Evolutionary conservation across 2,888 invertebrate genomes (phyloP), one percentile per base, ranked within the genome.

Genomic region (Volucella zonaria): DNA sequence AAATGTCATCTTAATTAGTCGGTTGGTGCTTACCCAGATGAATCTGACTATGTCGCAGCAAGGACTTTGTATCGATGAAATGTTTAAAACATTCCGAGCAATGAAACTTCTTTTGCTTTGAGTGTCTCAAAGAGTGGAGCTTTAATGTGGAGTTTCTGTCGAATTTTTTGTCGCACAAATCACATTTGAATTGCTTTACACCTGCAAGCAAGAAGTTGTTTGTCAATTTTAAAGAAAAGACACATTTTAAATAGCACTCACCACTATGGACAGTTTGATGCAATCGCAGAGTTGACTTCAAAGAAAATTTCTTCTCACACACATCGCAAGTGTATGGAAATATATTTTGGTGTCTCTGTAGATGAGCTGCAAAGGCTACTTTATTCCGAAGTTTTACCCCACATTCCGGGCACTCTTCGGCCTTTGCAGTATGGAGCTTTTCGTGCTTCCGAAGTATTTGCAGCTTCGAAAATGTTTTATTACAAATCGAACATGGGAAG

Each of bases 371-470:
- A 3, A 95, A 91, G 0, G 94, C 93, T 8, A 93, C 92, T 86
- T 93, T 91, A 87, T 93, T 94, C 88, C 93, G 93, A 89, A 95
- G 95, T 4, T 93, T 92, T 87, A 94, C 94, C 43, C 92, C 93
- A 89, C 96, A 96, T 83, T 93, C 92, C 0, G 91, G 89, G 87
- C 96, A 96, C 0, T 91, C 89, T 31, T 88, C 87, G 8, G 76
- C 64, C 1, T 77, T 78, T 90, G 93, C 92, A 6, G 93, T 93
- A 88, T 96, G 96, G 74, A 93, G 92, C n/a, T 93, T 91, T 91
- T 94, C 93, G 88, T 96, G 96, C 54, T 96, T 93, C 85, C 94
- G 94, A 47, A 96, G 92, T 89, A 96, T 95, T 52, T 94, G 94
- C 89, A 93, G 93, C 87, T 95, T 95, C 45, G 94, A 93, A 90